Evolutionary conservation across 2,797 vertebrate genomes (phyloP), one percentile per base, ranked within the genome.

Genomic region (Manis pentadactyla): DNA sequence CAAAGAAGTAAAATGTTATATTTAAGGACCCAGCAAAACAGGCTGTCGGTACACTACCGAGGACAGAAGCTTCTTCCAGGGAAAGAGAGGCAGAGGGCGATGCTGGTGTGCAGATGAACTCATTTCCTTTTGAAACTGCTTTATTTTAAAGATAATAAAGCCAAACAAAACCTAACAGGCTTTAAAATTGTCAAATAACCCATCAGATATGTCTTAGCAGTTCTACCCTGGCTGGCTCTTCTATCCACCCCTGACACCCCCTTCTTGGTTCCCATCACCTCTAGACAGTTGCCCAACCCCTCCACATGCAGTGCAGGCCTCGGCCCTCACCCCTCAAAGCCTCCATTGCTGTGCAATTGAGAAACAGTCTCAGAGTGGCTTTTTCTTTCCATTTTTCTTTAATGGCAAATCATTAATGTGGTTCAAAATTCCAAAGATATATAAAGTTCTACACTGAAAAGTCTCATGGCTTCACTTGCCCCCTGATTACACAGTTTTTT

Each of bases 1-100:
- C 63, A 49, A 85, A 91, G 85, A 96, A 97, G 71, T 2, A 10
- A 96, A 95, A 91, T 83, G 82, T 95, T 96, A 82, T 95, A 96
- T 92, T 79, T 94, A 90, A 97, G 75, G 79, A 94, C 51, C 86
- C 75, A 74, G 66, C n/a, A 84, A 94, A 95, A 94, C 66, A 73
- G 51, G 59, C 94, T 69, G 37, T 57, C 31, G 14, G 61, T 31
- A 59, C 59, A 39, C 55, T 82, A 46, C 91, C 73, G 90, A 77
- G 79, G 75, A 93, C 59, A n/a, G 91, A 86, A 37, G 49, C 37
- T 53, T 89, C 93, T 94, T 55, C 19, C 9, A 9, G 19, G 57
- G 27, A 83, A 68, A 93, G 69, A 87, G 63, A 34, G 73, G n/a
- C 34, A 18, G 57, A 64, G 55, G 49, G 46, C 71, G 37, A 46